Percentiles rank a stretch among this genome's conserved stretches.
These are phyloP conservation scores for Drosophila sp. DNA, from an alignment of 1,140 invertebrate genomes.

Conservation along the genomic window DNA sequence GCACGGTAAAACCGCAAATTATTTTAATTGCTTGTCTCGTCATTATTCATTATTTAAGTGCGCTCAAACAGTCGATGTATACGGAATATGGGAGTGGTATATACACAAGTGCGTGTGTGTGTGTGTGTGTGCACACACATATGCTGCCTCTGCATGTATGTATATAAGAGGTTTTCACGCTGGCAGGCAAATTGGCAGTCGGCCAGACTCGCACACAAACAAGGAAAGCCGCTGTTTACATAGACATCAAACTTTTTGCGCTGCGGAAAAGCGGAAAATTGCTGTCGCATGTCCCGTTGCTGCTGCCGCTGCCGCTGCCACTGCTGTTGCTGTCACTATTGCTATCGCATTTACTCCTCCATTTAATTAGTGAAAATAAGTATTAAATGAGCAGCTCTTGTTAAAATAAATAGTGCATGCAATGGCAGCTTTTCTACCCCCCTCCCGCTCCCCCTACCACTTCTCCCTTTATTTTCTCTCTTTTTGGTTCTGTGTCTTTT, in stretches of 20 bases:
- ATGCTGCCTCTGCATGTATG: slow-evolving; percentile 1
- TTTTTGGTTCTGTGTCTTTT: neutral
- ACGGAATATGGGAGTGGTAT: slow-evolving; percentile 42
- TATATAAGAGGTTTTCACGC: slow-evolving; percentile 40
- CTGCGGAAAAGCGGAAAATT: slow-evolving; percentile 74
- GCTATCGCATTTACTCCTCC: slow-evolving; percentile 40
- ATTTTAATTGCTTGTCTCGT: slow-evolving; percentile 83
- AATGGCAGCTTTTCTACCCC: slow-evolving; percentile 44
- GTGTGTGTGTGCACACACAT: slow-evolving; percentile 18
- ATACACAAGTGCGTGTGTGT: slow-evolving; percentile 25
- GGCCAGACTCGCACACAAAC: slow-evolving; percentile 53
- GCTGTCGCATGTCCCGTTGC: slow-evolving; percentile 32
- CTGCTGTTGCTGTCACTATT: slow-evolving; percentile 4
- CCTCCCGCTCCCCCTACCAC: neutral
- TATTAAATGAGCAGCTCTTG: slow-evolving; percentile 81
- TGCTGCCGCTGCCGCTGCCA: slow-evolving; percentile 8
- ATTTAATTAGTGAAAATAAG: slow-evolving; percentile 81
- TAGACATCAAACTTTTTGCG: slow-evolving; percentile 76
- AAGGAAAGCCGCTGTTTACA: slow-evolving; percentile 74
- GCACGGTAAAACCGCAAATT: slow-evolving; percentile 83
- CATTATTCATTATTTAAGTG: slow-evolving; percentile 83
- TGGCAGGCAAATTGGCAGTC: slow-evolving; percentile 49
- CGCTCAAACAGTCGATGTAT: slow-evolving; percentile 68
- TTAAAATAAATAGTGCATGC: slow-evolving; percentile 82
- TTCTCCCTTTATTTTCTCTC: neutral